Evolutionary conservation across 2,888 invertebrate species (phyloP), one percentile per base, ranked within the genome.

Genomic region (Caenorhabditis sp.): DNA sequence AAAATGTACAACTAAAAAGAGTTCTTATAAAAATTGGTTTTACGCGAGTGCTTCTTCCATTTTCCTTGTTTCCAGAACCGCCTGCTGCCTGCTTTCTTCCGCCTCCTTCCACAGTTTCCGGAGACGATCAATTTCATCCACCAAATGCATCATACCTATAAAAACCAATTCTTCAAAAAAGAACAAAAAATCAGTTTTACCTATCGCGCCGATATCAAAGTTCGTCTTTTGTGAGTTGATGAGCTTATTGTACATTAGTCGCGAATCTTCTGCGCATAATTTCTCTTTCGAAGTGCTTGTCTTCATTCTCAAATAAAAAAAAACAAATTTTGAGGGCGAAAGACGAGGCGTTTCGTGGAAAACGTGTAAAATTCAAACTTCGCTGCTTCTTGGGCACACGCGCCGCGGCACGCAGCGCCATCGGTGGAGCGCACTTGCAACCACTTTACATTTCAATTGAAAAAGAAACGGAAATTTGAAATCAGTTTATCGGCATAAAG

Each of bases 81-180:
- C 17, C 5, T 55, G 65, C 35, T 46, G 53, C 27, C 65, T 76
- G 5, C 65, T 59, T 15, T 76, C 76, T 48, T 76, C 76, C 1
- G 76, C 41, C 26, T 46, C 50, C 55, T 76, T 76, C 76, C 76
- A 76, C 8, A 71, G 48, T 56, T 71, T 62, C 35, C 76, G 70
- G 26, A 76, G 65, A 48, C 76, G 76, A 26, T 76, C 71, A 17
- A 76, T 59, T 41, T 76, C 76, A 37, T 76, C 76, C 15, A 76
- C 53, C 2, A 76, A 17, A 32, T 76, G 76, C n/a, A 71, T 43
- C 48, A 76, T 61, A 41, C 76, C 75, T 75, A 4, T 11, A 65
- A 65, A 20, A 11, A 26, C 7, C 0, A 13, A 17, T 24, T 9
- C 27, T 9, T 32, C 6, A 22, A 39, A 43, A 9, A 15, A 35